These are phyloP conservation scores for Syrista parreyssii DNA, from an alignment of 2,888 invertebrate species.

Conservation along the genomic window DNA sequence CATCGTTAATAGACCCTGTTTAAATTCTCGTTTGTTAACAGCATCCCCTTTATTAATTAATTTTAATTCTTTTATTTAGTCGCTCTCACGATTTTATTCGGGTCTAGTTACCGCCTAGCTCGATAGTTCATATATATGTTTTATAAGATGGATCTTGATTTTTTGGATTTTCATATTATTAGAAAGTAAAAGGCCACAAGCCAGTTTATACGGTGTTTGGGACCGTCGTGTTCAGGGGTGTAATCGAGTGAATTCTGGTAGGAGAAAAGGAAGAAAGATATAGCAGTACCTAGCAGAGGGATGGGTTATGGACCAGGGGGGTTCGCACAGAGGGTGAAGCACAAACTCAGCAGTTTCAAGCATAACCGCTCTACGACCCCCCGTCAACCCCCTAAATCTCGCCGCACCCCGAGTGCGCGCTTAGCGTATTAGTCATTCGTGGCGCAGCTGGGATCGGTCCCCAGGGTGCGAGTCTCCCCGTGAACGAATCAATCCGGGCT, in stretches of 20 bases:
- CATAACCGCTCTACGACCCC: constrained; percentile 15
- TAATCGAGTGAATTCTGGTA: neutral
- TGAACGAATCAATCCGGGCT: constrained; percentile 40
- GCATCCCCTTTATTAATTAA: neutral
- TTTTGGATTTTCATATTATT: neutral
- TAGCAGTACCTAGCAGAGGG: neutral
- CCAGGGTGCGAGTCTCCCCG: constrained; percentile 32
- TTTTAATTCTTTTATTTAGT: neutral
- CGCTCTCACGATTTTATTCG: neutral
- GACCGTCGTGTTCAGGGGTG: neutral
- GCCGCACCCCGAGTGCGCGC: constrained; percentile 48
- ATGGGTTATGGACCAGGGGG: neutral
- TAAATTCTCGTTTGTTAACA: neutral
- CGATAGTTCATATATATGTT: neutral
- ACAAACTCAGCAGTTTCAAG: constrained; percentile 12
- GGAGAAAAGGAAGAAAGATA: neutral
- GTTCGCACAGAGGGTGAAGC: neutral
- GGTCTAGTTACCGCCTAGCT: neutral
- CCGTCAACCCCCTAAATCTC: constrained; percentile 44
- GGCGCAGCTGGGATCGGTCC: constrained; percentile 51
- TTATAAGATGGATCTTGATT: neutral
- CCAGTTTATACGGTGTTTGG: neutral
- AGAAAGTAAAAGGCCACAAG: neutral
- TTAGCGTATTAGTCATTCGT: constrained; percentile 58
- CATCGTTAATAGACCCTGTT: neutral